Evolutionary conservation across 2,888 invertebrate genomes (phyloP).

Genomic region (Diaprepes abbreviatus): DNA sequence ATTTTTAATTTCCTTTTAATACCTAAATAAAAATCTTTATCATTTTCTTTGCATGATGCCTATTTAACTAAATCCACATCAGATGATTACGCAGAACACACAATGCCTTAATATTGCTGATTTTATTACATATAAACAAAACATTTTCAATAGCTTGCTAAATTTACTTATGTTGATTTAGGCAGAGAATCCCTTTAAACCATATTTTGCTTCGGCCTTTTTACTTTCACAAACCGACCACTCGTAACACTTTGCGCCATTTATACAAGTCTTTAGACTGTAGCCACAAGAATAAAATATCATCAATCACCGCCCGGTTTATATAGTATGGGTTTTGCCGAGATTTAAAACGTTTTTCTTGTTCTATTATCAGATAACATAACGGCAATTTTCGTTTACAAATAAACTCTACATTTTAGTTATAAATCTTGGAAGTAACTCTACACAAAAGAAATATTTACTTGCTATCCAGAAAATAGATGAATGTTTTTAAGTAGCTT

Average conservation of each 20-base stretch:
- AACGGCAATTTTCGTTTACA: slow-evolving; percentile 32
- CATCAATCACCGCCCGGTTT: slow-evolving; percentile 35
- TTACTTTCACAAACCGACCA: slow-evolving; percentile 3
- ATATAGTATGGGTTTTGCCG: slow-evolving; percentile 25
- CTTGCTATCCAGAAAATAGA: neutral
- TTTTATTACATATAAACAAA: neutral
- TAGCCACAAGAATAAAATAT: slow-evolving; percentile 29
- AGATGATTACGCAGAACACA: neutral
- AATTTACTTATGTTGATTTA: neutral
- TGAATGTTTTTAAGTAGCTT: neutral
- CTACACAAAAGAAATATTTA: neutral
- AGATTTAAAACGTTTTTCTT: slow-evolving; percentile 36
- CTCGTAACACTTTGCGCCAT: slow-evolving; percentile 24
- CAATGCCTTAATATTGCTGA: neutral
- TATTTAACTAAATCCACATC: too few species aligned
- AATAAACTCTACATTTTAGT: slow-evolving; percentile 28
- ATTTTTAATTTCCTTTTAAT: too few species aligned
- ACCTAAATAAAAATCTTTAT: too few species aligned
- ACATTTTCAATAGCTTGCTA: neutral
- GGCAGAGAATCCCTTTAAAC: slow-evolving; percentile 5
- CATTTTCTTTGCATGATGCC: too few species aligned
- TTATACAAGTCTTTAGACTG: slow-evolving; percentile 18
- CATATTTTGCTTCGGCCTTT: neutral
- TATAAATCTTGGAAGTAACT: slow-evolving; percentile 14
- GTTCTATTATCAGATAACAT: slow-evolving; percentile 37